Evolutionary conservation across 2,113 vertebrate species (phyloP).

Genomic region (Garra rufa): DNA sequence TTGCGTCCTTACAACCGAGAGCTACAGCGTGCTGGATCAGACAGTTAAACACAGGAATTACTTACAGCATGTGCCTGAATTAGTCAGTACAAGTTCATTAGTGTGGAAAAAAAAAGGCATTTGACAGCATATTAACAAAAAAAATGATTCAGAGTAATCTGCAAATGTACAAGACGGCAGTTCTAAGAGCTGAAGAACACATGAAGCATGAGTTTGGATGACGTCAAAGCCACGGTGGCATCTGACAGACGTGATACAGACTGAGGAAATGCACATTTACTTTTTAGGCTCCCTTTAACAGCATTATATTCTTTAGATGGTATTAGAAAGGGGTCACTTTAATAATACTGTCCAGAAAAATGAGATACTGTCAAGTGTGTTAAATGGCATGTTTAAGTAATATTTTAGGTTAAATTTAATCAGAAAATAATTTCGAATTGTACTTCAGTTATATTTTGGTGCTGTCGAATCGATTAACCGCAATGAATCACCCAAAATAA

Average conservation of each 20-base stretch:
- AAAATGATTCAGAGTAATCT: not conserved
- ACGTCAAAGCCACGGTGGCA: not conserved
- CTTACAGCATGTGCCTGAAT: conserved; percentile 34
- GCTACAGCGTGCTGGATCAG: conserved; percentile 64
- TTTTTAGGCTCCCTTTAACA: conserved; percentile 24
- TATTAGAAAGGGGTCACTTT: conserved; percentile 15
- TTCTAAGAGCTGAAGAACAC: conserved; percentile 23
- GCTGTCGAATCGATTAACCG: too few species aligned
- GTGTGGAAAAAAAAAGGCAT: conserved; percentile 43
- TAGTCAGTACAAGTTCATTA: conserved; percentile 46
- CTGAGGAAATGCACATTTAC: not conserved
- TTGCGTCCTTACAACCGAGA: conserved; percentile 60
- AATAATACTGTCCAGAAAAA: conserved; percentile 47
- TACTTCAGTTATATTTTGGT: not conserved
- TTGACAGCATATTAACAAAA: not conserved
- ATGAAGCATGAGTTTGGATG: conserved; percentile 8
- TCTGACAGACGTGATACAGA: not conserved
- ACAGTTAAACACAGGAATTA: conserved; percentile 47
- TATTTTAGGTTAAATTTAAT: not conserved
- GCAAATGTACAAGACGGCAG: conserved; percentile 29
- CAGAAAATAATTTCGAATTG: not conserved
- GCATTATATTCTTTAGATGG: not conserved
- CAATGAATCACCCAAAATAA: too few species aligned
- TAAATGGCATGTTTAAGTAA: conserved; percentile 10
- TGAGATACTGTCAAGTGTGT: conserved; percentile 38